These are phyloP conservation scores for Harpagifer antarcticus DNA, from an alignment of 2,797 vertebrate species.

Conservation along the genomic window DNA sequence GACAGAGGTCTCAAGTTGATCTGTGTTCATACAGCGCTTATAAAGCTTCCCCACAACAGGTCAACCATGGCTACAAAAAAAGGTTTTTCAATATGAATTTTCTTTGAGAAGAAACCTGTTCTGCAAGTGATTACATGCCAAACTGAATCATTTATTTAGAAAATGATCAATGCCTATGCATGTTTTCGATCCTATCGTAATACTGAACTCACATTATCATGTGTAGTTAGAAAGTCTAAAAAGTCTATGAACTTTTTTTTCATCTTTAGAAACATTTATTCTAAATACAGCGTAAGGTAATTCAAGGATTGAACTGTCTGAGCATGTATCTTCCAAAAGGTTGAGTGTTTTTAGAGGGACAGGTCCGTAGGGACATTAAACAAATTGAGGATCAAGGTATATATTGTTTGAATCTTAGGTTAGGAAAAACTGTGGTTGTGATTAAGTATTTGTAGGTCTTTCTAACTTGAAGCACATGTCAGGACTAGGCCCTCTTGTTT, in stretches of 20 bases:
- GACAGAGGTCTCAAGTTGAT: conserved; percentile 4
- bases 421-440: background rate
- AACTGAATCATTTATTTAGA: background rate
- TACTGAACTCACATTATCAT: background rate
- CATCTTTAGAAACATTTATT: too few species aligned
- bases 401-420: background rate
- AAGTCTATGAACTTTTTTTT: background rate
- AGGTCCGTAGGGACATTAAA: background rate
- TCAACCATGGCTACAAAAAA: background rate
- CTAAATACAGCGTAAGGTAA: background rate
- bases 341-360: background rate
- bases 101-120: background rate
- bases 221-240: background rate
- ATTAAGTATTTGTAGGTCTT: background rate
- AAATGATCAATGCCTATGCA: background rate
- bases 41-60: conserved; percentile 15
- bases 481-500: background rate
- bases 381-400: background rate
- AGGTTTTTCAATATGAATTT: background rate
- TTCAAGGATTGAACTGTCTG: background rate
- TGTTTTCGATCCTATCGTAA: background rate
- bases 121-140: background rate
- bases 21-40: background rate
- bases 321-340: background rate
- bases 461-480: background rate